Percentiles rank a stretch among this genome's conserved stretches.
Conservation (phyloP, 2,113 vertebrate species). For the Marmota monax region DNA sequence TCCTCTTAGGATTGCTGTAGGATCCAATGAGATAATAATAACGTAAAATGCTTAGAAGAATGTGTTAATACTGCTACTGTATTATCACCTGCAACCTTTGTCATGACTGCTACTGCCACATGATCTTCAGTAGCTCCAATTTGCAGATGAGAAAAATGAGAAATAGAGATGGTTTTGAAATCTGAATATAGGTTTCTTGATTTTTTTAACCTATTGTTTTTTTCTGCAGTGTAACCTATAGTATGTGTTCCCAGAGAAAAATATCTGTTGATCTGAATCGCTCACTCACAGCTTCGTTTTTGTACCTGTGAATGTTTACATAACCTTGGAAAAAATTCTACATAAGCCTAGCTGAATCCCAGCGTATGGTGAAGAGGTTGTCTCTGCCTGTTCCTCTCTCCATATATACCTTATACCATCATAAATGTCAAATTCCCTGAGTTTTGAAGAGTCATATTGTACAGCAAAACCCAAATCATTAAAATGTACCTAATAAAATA, state of each 20-base stretch:
- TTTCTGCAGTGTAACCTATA: background rate
- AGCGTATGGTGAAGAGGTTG: background rate
- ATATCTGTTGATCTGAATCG: background rate
- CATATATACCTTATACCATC: background rate
- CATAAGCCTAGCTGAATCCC: background rate
- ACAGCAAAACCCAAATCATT: background rate
- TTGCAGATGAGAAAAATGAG: background rate
- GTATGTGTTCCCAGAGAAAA: background rate
- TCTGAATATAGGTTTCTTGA: background rate
- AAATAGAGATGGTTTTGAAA: constrained; percentile 19
- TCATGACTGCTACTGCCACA: background rate
- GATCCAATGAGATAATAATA: background rate
- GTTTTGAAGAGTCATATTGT: background rate
- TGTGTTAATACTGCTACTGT: no score
- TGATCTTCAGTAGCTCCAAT: background rate
- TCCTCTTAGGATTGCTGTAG: background rate
- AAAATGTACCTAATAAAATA: background rate
- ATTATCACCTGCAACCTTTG: background rate
- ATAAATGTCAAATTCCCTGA: background rate
- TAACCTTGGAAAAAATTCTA: background rate
- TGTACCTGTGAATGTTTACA: background rate
- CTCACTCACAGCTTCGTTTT: background rate
- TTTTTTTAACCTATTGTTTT: background rate
- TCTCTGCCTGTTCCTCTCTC: background rate
- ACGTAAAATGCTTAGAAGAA: background rate